Base-by-base conservation (phyloP, 2,888 invertebrate genomes). In the Sesia apiformis region DNA sequence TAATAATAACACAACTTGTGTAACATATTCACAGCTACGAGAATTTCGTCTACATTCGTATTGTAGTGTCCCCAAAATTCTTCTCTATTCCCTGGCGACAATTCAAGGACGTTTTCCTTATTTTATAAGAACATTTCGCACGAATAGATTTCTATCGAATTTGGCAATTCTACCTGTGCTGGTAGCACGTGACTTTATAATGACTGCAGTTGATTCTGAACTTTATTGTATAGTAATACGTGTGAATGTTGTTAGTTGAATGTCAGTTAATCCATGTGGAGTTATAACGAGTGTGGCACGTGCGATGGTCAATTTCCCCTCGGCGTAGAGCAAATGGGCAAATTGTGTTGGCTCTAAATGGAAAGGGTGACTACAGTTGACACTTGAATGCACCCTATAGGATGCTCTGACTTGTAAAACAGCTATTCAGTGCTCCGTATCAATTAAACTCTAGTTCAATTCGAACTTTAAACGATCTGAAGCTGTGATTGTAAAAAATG, bases 241-340 rank as follows among this genome's bases (percentile, higher is more conserved):
- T 50, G 39, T 39, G 52, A 52, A 52, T 39, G 52, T n/a, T 39
- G 52, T 4, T 39, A n/a, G 39, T 23, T 7, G 7, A n/a, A 39
- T 52, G 40, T 52, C 38, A 51, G n/a, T 54, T 8, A 52, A 54
- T 55, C 53, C 51, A 53, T 23, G 7, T 56, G 58, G 52, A 56
- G 52, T 54, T 6, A 51, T 41, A 54, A 54, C 51, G 58, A 53
- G 55, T 53, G 53, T 53, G 52, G 67, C 78, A 79, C 77, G 81
- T 78, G 76, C 71, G 60, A 64, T 64, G 70, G 68, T 70, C 77
- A 75, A 77, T 80, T 78, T 81, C 75, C 76, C 67, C 65, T 64
- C 58, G 56, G 57, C 60, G 59, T 59, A 62, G 38, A 58, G 65
- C 57, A 64, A 67, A 70, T 63, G 64, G 64, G 56, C 58, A 62